Evolutionary conservation across 1,140 invertebrate species (phyloP), one percentile per base, ranked within the genome.

Genomic region (Choristoneura fumiferana): DNA sequence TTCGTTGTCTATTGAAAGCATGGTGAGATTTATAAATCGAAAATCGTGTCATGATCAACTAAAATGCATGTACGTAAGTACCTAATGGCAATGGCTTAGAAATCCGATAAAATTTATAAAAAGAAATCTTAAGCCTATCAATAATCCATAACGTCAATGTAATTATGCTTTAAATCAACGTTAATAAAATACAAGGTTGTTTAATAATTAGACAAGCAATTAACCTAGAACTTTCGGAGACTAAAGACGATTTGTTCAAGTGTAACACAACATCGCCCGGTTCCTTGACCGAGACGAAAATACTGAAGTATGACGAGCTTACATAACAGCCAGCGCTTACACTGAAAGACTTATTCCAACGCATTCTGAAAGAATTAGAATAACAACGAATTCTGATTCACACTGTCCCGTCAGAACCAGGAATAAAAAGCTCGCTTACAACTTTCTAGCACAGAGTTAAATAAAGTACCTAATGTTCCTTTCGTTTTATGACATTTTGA

Each of bases 201-300:
- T 49, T 49, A 12, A 12, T 33, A 49, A 49, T 49, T 49, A 49
- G 43, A 49, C 43, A 29, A n/a, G 43, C n/a, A 1, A 49, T 49
- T 49, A 13, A 49, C 22, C 17, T 45, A 45, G 12, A 33, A 12
- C 12, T 9, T 45, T 1, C 10, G 40, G 14, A 18, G 17, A 45
- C 40, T 45, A 29, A 29, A 29, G 10, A 45, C 40, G 40, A n/a
- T 29, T 29, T 45, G 17, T 45, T 14, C 8, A 45, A 45, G 40
- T 22, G 40, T 45, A 22, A 22, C 8, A 17, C 14, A 40, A 15
- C 14, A 8, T 14, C 49, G 14, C 33, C 10, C 17, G 49, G 59
- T 58, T 71, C 62, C 65, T 68, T 69, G 69, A 71, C 69, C 66
- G 59, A 57, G 38, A 62, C 60, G 58, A 12, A 14, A 57, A 60